Conservation (phyloP, 2,888 invertebrate genomes). For the Lasioglossum morio region DNA sequence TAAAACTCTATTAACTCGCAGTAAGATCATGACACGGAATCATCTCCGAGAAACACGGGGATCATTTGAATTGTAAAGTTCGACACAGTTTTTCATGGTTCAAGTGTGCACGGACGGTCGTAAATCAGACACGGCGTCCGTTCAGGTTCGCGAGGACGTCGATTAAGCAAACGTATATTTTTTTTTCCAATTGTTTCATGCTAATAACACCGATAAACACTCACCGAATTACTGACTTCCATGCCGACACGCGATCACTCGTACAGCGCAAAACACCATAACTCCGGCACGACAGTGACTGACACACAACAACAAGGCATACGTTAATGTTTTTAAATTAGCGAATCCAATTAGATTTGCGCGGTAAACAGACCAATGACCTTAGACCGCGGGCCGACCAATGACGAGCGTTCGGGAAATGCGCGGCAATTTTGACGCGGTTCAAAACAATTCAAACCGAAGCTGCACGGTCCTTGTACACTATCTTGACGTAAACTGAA, state of each 20-base stretch:
- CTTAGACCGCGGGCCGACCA: conserved; percentile 7
- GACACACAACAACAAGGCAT: neutral
- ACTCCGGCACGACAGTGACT: neutral
- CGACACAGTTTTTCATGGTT: neutral
- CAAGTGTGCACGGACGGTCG: neutral
- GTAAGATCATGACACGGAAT: neutral
- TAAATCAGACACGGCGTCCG: neutral
- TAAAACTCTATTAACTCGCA: neutral
- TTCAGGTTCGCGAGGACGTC: neutral
- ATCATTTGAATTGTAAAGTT: conserved; percentile 10
- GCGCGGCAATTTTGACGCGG: conserved; percentile 10
- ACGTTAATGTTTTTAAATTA: conserved; percentile 32
- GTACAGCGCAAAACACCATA: neutral
- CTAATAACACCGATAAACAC: neutral
- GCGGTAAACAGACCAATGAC: conserved; percentile 26
- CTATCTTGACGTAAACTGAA: neutral
- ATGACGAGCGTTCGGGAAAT: neutral
- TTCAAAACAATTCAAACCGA: conserved; percentile 37
- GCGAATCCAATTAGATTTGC: conserved; percentile 16
- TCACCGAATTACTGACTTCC: conserved; percentile 31
- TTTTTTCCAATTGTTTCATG: neutral
- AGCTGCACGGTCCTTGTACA: neutral
- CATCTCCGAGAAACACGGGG: neutral
- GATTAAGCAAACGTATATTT: neutral
- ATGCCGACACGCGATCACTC: conserved; percentile 6